A percentile compares a stretch with the other conserved stretches of the same genome.
These are phyloP conservation scores for Phrynocephalus vlangalii DNA, from an alignment of 2,797 vertebrate species.

Conservation along the genomic window DNA sequence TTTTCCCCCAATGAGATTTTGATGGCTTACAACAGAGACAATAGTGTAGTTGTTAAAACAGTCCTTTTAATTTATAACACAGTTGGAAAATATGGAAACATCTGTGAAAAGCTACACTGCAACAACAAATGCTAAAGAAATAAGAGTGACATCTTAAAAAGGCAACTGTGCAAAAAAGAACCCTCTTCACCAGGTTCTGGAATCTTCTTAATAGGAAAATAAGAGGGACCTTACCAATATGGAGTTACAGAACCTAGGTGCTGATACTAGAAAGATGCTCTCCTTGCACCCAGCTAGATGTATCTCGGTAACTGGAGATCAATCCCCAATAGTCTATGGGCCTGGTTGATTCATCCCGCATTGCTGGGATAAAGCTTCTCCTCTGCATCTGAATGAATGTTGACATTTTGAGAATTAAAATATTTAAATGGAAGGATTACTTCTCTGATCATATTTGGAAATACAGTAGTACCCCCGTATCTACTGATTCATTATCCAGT, in stretches of 20 bases:
- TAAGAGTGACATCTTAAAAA: not conserved
- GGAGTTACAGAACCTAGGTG: not conserved
- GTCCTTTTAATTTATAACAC: not conserved
- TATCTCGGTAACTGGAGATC: not conserved
- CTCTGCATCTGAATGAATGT: too few relatives aligned
- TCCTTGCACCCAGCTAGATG: not conserved
- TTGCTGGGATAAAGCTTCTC: too few relatives aligned
- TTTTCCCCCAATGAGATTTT: too few relatives aligned
- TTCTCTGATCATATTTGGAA: too few relatives aligned
- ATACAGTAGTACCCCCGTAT: too few relatives aligned
- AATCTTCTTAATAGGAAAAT: not conserved
- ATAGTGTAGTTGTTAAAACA: not conserved
- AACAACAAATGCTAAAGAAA: not conserved
- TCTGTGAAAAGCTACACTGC: not conserved
- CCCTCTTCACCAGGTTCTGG: not conserved
- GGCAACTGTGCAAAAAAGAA: not conserved
- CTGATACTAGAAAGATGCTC: not conserved
- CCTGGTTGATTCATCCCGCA: too few relatives aligned
- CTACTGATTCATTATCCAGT: too few relatives aligned
- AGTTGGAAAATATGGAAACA: not conserved
- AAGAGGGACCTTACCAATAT: not conserved
- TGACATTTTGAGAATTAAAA: too few relatives aligned
- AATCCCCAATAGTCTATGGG: too few relatives aligned
- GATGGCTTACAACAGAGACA: not conserved
- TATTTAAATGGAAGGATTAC: too few relatives aligned